phyloP scores from a whole-genome alignment of 2,113 vertebrate species.

The Meles meles region DNA sequence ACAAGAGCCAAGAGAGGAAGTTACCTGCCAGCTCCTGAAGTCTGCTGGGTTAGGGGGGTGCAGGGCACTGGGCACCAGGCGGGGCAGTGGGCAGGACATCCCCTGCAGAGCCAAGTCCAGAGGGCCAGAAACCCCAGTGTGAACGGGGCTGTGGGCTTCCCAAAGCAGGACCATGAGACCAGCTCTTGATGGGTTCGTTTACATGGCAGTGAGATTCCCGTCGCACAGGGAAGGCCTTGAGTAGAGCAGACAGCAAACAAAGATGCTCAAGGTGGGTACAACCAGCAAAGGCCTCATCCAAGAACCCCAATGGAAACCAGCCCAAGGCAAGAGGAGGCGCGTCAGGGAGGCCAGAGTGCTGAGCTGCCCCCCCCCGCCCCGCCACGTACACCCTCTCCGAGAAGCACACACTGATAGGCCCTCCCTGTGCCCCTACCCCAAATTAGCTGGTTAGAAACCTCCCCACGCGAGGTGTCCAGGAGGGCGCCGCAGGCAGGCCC shows the following conservation, averaged over 20 bases:
- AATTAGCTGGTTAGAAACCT: neutral
- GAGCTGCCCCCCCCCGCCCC: neutral
- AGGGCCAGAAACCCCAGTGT: rapidly evolving
- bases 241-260: neutral
- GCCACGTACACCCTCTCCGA: rapidly evolving
- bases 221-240: neutral
- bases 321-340: neutral
- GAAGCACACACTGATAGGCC: neutral
- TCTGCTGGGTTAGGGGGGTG: neutral
- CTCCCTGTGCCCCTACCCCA: neutral
- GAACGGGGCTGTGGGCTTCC: no score
- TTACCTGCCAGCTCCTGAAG: neutral
- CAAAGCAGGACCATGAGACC: neutral
- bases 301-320: neutral
- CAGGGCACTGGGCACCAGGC: neutral
- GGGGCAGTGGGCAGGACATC: neutral
- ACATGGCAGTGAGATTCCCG: neutral
- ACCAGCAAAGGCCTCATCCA: neutral
- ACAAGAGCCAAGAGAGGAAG: neutral
- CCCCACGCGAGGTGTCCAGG: neutral
- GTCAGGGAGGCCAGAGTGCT: neutral
- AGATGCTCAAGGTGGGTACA: neutral
- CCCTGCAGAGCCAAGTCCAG: neutral
- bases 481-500: neutral
- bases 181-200: neutral